A percentile compares a stretch with the other conserved stretches of the same genome.
Conservation (phyloP, 2,888 invertebrate species). For the Phalera bucephala region DNA sequence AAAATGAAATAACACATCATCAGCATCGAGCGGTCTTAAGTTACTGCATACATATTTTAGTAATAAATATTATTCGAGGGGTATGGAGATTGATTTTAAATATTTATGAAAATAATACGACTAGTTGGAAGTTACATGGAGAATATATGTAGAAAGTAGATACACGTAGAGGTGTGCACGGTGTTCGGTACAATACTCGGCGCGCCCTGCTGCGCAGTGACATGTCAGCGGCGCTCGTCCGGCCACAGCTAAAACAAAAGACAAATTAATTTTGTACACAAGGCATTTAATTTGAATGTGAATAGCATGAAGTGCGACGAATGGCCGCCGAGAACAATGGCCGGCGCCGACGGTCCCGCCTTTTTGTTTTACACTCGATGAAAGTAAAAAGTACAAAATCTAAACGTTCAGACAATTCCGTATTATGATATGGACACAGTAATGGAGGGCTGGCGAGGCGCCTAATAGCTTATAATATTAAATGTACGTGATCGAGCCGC, state of each 20-base stretch:
- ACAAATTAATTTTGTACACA: constrained; percentile 83
- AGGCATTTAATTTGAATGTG: constrained; percentile 82
- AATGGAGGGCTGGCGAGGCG: constrained; percentile 75
- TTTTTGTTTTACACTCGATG: constrained; percentile 74
- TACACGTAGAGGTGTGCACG: constrained; percentile 3
- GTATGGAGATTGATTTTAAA: constrained; percentile 1
- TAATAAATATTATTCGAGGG: background rate
- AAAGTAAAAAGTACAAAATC: constrained; percentile 78
- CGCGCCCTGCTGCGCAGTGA: constrained; percentile 69
- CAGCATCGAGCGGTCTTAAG: background rate
- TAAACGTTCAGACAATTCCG: constrained; percentile 79
- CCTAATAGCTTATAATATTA: constrained; percentile 81
- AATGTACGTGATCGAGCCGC: constrained; percentile 72
- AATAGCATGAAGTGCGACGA: constrained; percentile 83
- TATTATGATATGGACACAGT: constrained; percentile 81
- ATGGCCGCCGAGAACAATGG: constrained; percentile 79
- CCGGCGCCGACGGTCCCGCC: constrained; percentile 75
- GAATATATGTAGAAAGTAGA: constrained; percentile 13
- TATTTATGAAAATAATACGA: background rate
- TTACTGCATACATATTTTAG: constrained; percentile 1
- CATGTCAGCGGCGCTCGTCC: constrained; percentile 62
- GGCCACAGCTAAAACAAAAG: constrained; percentile 76
- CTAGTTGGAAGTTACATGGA: constrained; percentile 24
- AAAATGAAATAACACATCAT: background rate
- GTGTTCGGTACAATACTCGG: constrained; percentile 13